Evolutionary conservation across 2,797 vertebrate genomes (phyloP), one percentile per base, ranked within the genome.

Genomic region (Balearica regulorum): DNA sequence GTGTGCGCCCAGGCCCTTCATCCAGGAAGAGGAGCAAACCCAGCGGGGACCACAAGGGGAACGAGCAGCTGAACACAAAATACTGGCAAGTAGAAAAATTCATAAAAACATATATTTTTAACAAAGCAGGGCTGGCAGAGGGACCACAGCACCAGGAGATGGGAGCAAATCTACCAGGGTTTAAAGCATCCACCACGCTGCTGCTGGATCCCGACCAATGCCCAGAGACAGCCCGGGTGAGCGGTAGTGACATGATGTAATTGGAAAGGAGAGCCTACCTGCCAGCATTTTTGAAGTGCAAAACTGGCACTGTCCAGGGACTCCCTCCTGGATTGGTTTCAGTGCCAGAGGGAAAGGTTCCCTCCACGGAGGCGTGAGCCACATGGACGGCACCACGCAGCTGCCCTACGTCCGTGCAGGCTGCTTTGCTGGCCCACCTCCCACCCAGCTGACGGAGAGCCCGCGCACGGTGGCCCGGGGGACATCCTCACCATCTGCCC

Each of bases 401-500:
- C 90, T 97, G 96, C 84, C 87, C 87, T 21, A 11, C 16, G 10
- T 85, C 62, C 28, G 1, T 46, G 64, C 93, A 97, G 97, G 83
- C 94, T 97, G 90, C 87, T 83, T 58, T 3, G 3, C 80, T 94
- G 91, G 93, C 95, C 89, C 86, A 20, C 60, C 84, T 96, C 94
- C 90, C 89, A 17, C 73, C 57, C 94, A 79, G 89, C 86, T 95
- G 93, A 96, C 1, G 0, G 69, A 64, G 43, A 87, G 68, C 72
- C 83, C 5, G 0, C 2, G 31, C 35, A 0, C 4, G 1, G 82
- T 48, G 88, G 88, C 92, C 93, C 33, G 0, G 79, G 94, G 92
- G 96, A 91, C 77, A 49, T 46, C 95, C 87, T 54, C 3, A 2
- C 97, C 97, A 97, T 97, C 97, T 97, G 97, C 91, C 83, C 46